phyloP scores from a whole-genome alignment of 2,797 vertebrate species.

The Centropyge bicolor region DNA sequence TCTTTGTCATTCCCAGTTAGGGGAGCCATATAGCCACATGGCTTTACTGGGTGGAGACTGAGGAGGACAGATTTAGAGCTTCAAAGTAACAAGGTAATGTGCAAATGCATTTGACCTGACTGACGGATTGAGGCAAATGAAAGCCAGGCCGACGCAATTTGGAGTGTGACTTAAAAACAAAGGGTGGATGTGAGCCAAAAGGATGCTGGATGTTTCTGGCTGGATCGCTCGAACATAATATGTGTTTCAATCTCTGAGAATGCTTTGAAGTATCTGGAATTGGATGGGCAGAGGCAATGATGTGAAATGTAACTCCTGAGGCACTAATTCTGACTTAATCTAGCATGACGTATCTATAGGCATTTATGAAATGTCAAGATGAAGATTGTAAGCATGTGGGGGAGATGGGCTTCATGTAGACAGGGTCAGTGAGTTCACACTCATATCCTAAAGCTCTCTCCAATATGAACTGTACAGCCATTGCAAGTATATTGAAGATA shows the following conservation, averaged over 20 bases:
- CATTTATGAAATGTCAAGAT: slow-evolving; percentile 27
- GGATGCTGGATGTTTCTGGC: slow-evolving; percentile 23
- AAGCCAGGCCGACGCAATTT: slow-evolving; percentile 39
- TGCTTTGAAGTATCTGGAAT: slow-evolving; percentile 41
- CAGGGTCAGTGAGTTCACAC: slow-evolving; percentile 5
- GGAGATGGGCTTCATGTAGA: slow-evolving; percentile 4
- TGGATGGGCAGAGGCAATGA: slow-evolving; percentile 11
- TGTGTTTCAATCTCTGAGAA: slow-evolving; percentile 31
- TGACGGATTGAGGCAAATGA: slow-evolving; percentile 45
- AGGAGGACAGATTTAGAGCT: slow-evolving; percentile 55
- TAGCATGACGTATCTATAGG: slow-evolving; percentile 15
- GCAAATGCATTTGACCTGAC: slow-evolving; percentile 52
- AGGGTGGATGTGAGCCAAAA: slow-evolving; percentile 21
- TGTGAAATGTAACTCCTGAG: slow-evolving; percentile 33
- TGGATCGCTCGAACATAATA: slow-evolving; percentile 20
- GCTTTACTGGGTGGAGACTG: slow-evolving; percentile 47
- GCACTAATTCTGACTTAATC: slow-evolving; percentile 28
- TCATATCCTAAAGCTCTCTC: slow-evolving; percentile 3
- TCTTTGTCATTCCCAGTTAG: slow-evolving; percentile 51
- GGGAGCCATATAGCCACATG: slow-evolving; percentile 43
- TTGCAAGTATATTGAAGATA: not conserved
- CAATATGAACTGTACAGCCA: not conserved
- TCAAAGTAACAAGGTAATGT: slow-evolving; percentile 29
- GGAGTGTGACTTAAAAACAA: slow-evolving; percentile 23
- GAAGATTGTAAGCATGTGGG: slow-evolving; percentile 6